These are phyloP conservation scores for Nerophis lumbriciformis DNA, from an alignment of 2,113 vertebrate species.

Conservation along the genomic window DNA sequence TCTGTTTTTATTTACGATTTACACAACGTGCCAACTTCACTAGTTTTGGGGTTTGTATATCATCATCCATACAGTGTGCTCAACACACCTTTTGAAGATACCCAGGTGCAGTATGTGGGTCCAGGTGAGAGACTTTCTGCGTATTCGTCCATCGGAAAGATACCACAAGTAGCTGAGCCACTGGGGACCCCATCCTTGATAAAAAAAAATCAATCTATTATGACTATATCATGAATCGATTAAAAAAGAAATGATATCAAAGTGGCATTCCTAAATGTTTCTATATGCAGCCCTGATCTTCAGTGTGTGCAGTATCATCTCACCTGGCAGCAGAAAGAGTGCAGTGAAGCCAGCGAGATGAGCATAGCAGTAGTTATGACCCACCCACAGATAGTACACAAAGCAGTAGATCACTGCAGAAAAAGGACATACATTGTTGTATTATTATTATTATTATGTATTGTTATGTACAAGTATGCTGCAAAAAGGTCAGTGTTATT, in stretches of 20 bases:
- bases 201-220: constrained; percentile 1
- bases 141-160: constrained; percentile 60
- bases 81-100: constrained; percentile 77
- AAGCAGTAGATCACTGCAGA: constrained; percentile 72
- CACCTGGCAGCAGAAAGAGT: constrained; percentile 64
- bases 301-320: constrained; percentile 5
- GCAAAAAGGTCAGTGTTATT: constrained; percentile 1
- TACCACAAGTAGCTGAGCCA: constrained; percentile 81
- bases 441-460: background rate
- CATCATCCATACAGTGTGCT: background rate
- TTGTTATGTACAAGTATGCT: background rate
- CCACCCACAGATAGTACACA: constrained; percentile 64
- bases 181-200: constrained; percentile 69
- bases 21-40: no score
- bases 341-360: constrained; percentile 69
- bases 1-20: no score
- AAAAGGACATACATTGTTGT: background rate
- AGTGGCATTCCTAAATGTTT: no score
- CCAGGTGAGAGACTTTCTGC: constrained; percentile 49
- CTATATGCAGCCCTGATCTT: no score
- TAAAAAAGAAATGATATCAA: no score
- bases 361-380: constrained; percentile 69
- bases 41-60: no score
- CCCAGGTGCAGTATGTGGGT: constrained; percentile 82
- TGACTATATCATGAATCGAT: background rate